These are phyloP conservation scores for Dryomyza anilis DNA, from an alignment of 2,888 invertebrate genomes.

Conservation along the genomic window DNA sequence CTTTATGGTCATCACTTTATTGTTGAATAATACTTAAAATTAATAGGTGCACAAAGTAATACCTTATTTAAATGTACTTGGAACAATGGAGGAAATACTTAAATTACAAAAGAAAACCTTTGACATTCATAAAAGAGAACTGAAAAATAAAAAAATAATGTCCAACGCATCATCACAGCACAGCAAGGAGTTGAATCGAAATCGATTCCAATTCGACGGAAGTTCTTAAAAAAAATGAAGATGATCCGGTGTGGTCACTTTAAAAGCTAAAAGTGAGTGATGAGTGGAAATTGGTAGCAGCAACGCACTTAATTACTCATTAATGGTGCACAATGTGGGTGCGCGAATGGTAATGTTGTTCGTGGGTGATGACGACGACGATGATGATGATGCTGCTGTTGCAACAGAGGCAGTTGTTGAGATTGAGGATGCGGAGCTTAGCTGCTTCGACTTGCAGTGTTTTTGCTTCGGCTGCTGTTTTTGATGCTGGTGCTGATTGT, in stretches of 20 bases:
- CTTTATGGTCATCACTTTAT: no score
- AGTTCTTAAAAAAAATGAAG: not conserved
- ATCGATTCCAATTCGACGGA: not conserved
- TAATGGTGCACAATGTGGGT: conserved; percentile 51
- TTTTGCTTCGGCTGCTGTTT: conserved; percentile 17
- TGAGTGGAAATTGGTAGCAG: not conserved
- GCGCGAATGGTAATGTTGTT: conserved; percentile 42
- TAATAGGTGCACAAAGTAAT: not conserved
- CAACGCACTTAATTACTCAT: conserved; percentile 40
- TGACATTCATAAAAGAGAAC: not conserved
- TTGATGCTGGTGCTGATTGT: conserved; percentile 15
- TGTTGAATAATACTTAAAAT: not conserved
- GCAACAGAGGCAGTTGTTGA: conserved; percentile 25
- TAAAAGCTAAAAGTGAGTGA: not conserved
- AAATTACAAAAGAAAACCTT: no score
- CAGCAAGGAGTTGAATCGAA: no score
- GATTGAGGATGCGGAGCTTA: conserved; percentile 3
- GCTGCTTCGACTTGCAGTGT: conserved; percentile 6
- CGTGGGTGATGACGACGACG: conserved; percentile 32
- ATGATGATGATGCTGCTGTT: conserved; percentile 2
- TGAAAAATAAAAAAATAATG: not conserved
- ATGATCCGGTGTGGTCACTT: not conserved
- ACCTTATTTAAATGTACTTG: no score
- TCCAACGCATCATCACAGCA: no score
- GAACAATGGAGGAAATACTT: no score